Base-by-base conservation (phyloP, 1,140 invertebrate species). In the Anastrepha ludens region DNA sequence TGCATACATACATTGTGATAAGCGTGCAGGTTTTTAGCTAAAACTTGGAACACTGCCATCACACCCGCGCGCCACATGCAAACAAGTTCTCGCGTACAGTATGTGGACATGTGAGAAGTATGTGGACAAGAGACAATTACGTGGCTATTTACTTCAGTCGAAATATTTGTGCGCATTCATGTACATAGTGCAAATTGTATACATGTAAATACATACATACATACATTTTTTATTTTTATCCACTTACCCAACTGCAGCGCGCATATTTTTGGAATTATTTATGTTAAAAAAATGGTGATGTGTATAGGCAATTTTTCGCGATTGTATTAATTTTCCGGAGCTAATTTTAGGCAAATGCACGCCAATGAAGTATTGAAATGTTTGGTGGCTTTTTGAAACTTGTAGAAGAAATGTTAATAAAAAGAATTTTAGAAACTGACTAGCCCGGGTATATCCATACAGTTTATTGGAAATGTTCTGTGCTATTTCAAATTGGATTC, bases 101-200 rank as follows among this genome's bases (percentile, higher is more conserved):
- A 9, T 65, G 29, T 29, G 64, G 41, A 44, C 15, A 9, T 44
- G 6, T 39, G 11, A 11, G 0, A 74, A 70, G 15, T 4, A 44
- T 47, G 17, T n/a, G 44, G 67, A 74, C 67, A 47, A 74, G 67
- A 17, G 41, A 74, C 67, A 74, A 44, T 74, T n/a, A 74, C 41
- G 3, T 55, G 44, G 41, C 67, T 74, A n/a, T 47, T 74, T 74
- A 55, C 41, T 74, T 3, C 8, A 44, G 6, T 15, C 15, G 41
- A 74, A 74, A 74, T 74, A 44, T 7, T 74, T 44, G 67, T 41
- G 67, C 44, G 67, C 67, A n/a, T 74, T 74, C 1, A 17, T 41
- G 67, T 17, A 74, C 3, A 47, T 74, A 67, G 67, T 44, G 67
- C 67, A 55, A 11, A 74, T 47, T 44, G 9, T 5, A 70, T 13